Evolutionary conservation across 1,140 invertebrate species (phyloP).

Genomic region (Heliothis virescens): DNA sequence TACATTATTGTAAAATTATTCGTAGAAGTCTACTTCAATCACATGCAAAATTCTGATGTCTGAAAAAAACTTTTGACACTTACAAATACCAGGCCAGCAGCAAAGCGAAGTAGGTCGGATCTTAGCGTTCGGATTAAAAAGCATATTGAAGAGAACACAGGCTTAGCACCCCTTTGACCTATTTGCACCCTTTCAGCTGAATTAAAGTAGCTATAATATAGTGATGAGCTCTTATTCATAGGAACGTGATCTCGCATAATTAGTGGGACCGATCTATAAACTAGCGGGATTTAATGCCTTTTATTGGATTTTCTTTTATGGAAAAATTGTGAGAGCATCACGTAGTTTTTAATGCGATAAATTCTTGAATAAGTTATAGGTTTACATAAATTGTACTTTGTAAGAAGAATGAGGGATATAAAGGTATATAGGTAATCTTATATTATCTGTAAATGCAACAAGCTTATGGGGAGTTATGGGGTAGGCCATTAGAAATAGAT

Average conservation of each 20-base stretch:
- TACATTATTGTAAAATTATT: too few species aligned
- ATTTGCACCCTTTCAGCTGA: conserved; percentile 15
- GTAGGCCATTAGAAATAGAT: too few species aligned
- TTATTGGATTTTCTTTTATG: not conserved
- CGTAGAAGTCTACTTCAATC: not conserved
- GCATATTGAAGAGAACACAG: conserved; percentile 3
- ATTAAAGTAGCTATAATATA: not conserved
- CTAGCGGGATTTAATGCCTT: not conserved
- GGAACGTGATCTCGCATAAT: conserved; percentile 28
- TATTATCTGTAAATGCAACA: too few species aligned
- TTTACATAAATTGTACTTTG: not conserved
- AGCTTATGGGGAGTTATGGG: too few species aligned
- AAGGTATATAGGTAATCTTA: too few species aligned
- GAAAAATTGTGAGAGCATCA: not conserved
- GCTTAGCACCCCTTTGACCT: conserved; percentile 11
- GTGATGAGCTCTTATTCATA: conserved; percentile 8
- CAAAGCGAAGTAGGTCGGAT: conserved; percentile 20
- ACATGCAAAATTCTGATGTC: not conserved
- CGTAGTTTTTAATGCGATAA: not conserved
- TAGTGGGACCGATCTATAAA: not conserved
- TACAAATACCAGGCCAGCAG: not conserved
- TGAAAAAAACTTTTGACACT: not conserved
- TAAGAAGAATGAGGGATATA: too few species aligned
- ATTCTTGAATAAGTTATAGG: not conserved
- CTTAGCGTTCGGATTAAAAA: conserved; percentile 4